These are phyloP conservation scores for Mobula hypostoma DNA, from an alignment of 2,113 vertebrate species.

Conservation along the genomic window DNA sequence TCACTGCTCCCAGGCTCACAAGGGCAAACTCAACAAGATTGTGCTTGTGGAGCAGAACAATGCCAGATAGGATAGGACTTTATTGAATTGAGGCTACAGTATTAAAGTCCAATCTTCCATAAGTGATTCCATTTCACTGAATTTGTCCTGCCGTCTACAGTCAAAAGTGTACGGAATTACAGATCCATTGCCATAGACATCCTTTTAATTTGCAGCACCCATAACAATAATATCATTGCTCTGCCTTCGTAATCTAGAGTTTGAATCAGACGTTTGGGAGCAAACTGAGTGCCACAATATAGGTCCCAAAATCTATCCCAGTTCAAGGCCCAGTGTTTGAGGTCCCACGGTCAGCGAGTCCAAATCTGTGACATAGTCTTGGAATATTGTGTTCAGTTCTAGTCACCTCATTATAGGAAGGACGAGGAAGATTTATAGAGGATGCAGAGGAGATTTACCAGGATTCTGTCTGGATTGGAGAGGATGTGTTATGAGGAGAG, in stretches of 20 bases:
- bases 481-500: no score
- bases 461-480: no score
- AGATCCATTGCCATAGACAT: neutral
- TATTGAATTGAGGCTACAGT: neutral
- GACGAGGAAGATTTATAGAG: no score
- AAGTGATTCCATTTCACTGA: neutral
- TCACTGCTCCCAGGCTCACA: neutral
- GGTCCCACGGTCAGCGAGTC: no score
- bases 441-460: no score
- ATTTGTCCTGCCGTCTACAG: neutral
- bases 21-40: neutral
- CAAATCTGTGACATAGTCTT: no score
- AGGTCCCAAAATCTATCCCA: neutral
- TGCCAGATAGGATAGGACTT: neutral
- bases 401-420: no score
- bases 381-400: no score
- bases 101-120: neutral
- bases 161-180: neutral
- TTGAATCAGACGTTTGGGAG: neutral
- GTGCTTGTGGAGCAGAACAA: neutral
- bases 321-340: no score
- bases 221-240: neutral
- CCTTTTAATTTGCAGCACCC: neutral
- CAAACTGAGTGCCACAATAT: neutral
- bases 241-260: neutral